Percentiles rank a stretch among this genome's conserved stretches.
These are phyloP conservation scores for Episyrphus balteatus DNA, from an alignment of 1,140 invertebrate species.

Conservation along the genomic window DNA sequence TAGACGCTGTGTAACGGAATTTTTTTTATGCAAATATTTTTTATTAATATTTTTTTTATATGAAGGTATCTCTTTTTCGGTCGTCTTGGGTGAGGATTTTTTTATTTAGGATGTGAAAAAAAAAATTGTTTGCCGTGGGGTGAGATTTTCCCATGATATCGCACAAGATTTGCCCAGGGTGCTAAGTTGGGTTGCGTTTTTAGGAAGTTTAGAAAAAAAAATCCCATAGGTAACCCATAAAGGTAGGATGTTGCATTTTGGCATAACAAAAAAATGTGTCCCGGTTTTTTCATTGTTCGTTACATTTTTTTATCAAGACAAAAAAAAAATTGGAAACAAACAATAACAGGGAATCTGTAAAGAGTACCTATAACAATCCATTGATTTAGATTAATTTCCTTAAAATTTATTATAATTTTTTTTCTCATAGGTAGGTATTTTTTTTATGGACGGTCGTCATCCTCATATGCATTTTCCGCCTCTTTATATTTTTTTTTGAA, in stretches of 20 bases:
- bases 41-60: slow-evolving; percentile 3
- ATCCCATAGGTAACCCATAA: background rate
- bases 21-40: too few species aligned
- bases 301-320: too few species aligned
- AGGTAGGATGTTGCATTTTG: background rate
- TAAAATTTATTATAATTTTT: slow-evolving; percentile 3
- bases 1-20: too few species aligned
- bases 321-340: too few species aligned
- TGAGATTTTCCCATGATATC: slow-evolving; percentile 35
- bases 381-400: slow-evolving; percentile 3
- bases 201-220: background rate
- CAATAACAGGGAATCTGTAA: too few species aligned
- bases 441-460: too few species aligned
- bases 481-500: background rate
- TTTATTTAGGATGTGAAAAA: too few species aligned
- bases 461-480: background rate
- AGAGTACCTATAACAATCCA: background rate
- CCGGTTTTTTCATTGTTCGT: too few species aligned
- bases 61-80: slow-evolving; percentile 7
- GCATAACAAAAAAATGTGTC: too few species aligned
- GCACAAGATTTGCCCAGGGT: background rate
- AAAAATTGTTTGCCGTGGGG: slow-evolving; percentile 12
- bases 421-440: background rate
- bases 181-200: background rate
- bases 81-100: too few species aligned